Conservation (phyloP, 2,113 vertebrate species). For the Cacatua alba region DNA sequence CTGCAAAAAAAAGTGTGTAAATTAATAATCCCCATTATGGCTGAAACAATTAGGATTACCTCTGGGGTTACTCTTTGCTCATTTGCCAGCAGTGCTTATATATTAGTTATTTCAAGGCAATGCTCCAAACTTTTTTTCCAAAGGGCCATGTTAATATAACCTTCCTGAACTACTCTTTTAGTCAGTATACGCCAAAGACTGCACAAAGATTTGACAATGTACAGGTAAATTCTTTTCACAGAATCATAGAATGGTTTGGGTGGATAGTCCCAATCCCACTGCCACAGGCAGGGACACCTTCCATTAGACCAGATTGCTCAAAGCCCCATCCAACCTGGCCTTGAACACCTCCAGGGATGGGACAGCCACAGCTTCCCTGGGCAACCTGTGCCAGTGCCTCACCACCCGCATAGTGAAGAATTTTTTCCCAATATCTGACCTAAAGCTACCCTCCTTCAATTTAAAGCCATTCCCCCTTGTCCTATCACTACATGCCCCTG, state of each 20-base stretch:
- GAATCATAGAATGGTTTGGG: neutral
- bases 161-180: neutral
- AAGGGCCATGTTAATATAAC: neutral
- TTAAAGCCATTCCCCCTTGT: neutral
- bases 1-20: neutral
- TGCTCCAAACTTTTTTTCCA: neutral
- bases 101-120: constrained; percentile 4
- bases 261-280: neutral
- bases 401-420: neutral
- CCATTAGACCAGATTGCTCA: neutral
- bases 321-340: neutral
- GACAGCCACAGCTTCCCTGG: neutral
- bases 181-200: neutral
- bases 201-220: neutral
- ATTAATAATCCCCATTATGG: neutral
- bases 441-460: neutral
- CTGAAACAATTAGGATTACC: neutral
- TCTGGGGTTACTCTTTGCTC: neutral
- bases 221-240: neutral
- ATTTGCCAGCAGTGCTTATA: neutral
- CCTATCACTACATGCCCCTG: neutral
- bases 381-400: neutral
- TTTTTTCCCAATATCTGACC: neutral
- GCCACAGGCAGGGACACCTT: neutral
- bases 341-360: neutral